Conservation (phyloP, 2,888 invertebrate species). For the Caradrina clavipalpis region DNA sequence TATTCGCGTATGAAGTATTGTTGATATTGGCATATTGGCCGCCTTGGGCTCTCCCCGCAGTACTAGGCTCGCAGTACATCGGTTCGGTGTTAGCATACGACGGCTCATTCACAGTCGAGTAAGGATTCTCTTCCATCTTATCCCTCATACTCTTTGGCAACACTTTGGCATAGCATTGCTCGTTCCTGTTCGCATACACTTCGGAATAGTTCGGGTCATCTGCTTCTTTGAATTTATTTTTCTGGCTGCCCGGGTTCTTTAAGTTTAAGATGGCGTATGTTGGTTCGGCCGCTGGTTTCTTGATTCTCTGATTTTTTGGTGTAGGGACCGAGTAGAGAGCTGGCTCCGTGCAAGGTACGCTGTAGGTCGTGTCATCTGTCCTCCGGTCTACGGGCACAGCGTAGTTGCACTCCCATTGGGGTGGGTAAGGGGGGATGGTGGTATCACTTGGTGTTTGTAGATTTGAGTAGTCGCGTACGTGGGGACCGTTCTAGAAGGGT, state of each 20-base stretch:
- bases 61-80: slow-evolving; percentile 33
- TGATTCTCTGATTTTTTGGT: slow-evolving; percentile 30
- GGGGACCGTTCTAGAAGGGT: slow-evolving; percentile 16
- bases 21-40: slow-evolving; percentile 35
- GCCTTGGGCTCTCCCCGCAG: background rate
- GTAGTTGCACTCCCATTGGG: slow-evolving; percentile 41
- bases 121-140: slow-evolving; percentile 13
- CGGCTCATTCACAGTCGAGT: slow-evolving; percentile 18
- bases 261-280: slow-evolving; percentile 32
- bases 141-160: slow-evolving; percentile 27
- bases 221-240: slow-evolving; percentile 30
- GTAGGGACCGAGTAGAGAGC: slow-evolving; percentile 25
- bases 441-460: slow-evolving; percentile 11
- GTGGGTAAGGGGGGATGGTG: slow-evolving; percentile 24
- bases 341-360: slow-evolving; percentile 22
- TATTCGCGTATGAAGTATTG: slow-evolving; percentile 24
- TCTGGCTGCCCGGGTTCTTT: background rate
- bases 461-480: slow-evolving; percentile 12
- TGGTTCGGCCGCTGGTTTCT: background rate
- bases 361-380: slow-evolving; percentile 31
- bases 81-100: slow-evolving; percentile 33
- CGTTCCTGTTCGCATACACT: slow-evolving; percentile 25
- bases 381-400: slow-evolving; percentile 40
- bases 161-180: slow-evolving; percentile 27
- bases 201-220: slow-evolving; percentile 46